phyloP scores from a whole-genome alignment of 2,113 vertebrate genomes.

The Nanger granti region DNA sequence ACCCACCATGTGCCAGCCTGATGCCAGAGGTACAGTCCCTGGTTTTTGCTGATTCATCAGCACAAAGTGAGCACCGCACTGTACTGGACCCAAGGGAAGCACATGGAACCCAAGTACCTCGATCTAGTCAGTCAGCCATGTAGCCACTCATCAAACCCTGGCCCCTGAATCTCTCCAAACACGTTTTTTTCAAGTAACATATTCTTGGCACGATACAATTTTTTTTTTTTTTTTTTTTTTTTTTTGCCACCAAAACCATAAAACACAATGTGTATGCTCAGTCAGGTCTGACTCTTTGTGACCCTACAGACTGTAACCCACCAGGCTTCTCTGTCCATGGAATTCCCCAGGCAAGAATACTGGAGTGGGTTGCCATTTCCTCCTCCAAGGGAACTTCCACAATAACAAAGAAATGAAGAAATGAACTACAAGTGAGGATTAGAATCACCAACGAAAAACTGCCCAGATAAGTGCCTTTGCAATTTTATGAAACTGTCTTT shows the following conservation, averaged over 20 bases:
- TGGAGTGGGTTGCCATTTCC: not conserved
- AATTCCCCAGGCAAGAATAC: not conserved
- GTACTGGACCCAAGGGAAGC: not conserved
- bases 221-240: not conserved
- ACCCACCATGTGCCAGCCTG: not conserved
- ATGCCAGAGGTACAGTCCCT: not conserved
- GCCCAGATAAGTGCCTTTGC: accelerated
- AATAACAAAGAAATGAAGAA: not conserved
- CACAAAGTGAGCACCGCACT: not conserved
- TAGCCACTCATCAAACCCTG: not conserved
- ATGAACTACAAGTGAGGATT: accelerated
- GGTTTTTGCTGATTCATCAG: no score
- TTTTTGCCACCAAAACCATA: not conserved
- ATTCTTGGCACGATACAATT: not conserved
- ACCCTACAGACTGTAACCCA: not conserved
- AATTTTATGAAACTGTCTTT: not conserved
- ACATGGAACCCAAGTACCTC: accelerated
- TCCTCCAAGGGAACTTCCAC: not conserved
- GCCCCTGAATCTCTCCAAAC: not conserved
- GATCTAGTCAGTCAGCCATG: accelerated
- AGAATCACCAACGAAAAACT: not conserved
- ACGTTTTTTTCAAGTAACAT: not conserved
- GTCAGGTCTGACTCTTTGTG: not conserved
- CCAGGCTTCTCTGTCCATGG: not conserved
- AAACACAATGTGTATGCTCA: not conserved